phyloP scores from a whole-genome alignment of 1,140 invertebrate genomes.

The Cyclina sinensis region DNA sequence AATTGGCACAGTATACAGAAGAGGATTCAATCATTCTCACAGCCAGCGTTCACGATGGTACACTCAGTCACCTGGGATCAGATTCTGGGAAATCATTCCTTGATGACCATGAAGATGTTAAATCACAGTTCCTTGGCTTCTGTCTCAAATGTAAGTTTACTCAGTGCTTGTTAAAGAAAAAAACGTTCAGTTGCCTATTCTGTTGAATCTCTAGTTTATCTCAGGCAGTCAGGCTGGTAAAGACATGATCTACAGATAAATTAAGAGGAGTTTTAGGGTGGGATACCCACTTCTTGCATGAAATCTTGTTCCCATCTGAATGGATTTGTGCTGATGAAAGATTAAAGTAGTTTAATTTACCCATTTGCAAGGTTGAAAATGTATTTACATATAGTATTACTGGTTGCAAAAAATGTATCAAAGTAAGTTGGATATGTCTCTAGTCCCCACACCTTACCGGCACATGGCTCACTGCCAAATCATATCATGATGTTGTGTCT shows the following conservation, averaged over 20 bases:
- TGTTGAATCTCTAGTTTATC: no score
- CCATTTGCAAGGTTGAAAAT: no score
- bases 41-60: slow-evolving; percentile 27
- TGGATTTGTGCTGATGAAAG: not conserved
- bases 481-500: no score
- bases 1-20: not conserved
- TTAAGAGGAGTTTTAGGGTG: not conserved
- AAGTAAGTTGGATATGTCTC: no score
- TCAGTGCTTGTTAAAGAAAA: no score
- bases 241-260: not conserved
- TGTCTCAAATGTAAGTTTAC: slow-evolving; percentile 40
- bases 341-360: not conserved
- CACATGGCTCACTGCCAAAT: no score
- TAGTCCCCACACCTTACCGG: no score
- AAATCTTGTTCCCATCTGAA: not conserved
- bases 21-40: slow-evolving; percentile 35
- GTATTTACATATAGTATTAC: no score
- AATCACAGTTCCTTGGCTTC: slow-evolving; percentile 38
- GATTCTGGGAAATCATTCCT: slow-evolving; percentile 37
- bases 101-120: slow-evolving; percentile 39
- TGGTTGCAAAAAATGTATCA: no score
- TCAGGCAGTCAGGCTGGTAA: not conserved
- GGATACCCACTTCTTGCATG: not conserved
- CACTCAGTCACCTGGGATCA: slow-evolving; percentile 33
- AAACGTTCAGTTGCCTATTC: not conserved